Evolutionary conservation across 1,140 invertebrate species (phyloP).

Genomic region (Cherax destructor): DNA sequence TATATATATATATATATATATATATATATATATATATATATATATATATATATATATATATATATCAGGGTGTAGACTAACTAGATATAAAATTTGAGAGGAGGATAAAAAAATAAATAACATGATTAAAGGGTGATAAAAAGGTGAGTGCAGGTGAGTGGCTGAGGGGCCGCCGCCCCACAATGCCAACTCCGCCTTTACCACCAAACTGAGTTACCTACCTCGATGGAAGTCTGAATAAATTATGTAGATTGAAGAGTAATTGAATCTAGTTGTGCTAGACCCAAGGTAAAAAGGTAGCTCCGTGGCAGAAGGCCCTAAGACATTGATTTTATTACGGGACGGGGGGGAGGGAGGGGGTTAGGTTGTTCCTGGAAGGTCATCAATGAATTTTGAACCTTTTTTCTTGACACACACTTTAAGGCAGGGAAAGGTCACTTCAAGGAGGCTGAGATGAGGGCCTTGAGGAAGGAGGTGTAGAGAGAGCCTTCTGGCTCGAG

Average conservation of each 20-base stretch:
- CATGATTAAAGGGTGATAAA: slow-evolving; percentile 2
- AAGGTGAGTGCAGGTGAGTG: neutral
- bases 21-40: neutral
- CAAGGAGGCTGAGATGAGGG: no score
- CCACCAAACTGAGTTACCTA: slow-evolving; percentile 53
- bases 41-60: no score
- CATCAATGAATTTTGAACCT: neutral
- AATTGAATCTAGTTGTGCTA: slow-evolving; percentile 54
- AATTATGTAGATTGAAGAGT: slow-evolving; percentile 62
- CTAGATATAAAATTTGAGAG: neutral
- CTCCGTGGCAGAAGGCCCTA: slow-evolving; percentile 42
- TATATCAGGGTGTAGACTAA: neutral
- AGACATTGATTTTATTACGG: slow-evolving; percentile 52
- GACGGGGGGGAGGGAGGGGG: no score
- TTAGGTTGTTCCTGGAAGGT: no score
- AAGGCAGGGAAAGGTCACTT: neutral
- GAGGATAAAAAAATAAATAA: neutral
- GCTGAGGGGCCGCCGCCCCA: slow-evolving; percentile 7
- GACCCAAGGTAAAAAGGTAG: slow-evolving; percentile 41
- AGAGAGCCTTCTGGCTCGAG: no score
- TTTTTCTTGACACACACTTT: neutral
- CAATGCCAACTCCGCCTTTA: slow-evolving; percentile 47
- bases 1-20: neutral
- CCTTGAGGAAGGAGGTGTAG: no score
- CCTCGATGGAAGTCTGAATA: slow-evolving; percentile 58